Conservation (phyloP, 2,113 vertebrate species). For the Scartelaos histophorus region DNA sequence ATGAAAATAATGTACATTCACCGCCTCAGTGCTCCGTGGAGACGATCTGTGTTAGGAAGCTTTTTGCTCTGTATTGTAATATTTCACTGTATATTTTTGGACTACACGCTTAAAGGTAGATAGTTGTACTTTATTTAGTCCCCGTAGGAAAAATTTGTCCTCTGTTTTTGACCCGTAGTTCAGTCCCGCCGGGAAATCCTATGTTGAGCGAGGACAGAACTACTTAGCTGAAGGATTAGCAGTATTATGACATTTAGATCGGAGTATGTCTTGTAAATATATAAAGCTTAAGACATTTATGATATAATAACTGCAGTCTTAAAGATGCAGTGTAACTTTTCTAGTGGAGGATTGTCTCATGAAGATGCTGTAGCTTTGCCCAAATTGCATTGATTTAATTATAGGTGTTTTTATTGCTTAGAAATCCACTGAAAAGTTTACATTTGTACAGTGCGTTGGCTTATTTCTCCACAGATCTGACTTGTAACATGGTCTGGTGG, state of each 20-base stretch:
- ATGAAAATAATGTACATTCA: conserved; percentile 21
- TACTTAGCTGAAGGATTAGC: neutral
- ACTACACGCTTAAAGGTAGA: neutral
- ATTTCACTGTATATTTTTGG: neutral
- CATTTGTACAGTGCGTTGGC: too few species aligned
- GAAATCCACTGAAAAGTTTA: too few species aligned
- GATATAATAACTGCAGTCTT: too few species aligned
- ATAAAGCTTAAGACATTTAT: too few species aligned
- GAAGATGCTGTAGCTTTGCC: too few species aligned
- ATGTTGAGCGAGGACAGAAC: neutral
- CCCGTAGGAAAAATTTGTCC: neutral
- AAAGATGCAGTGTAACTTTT: too few species aligned
- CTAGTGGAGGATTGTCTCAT: too few species aligned
- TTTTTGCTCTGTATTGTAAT: neutral
- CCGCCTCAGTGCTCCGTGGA: neutral
- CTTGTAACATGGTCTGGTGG: too few species aligned
- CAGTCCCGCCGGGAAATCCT: neutral
- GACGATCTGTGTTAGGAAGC: neutral
- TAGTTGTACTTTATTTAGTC: neutral
- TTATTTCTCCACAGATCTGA: too few species aligned
- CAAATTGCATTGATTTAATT: too few species aligned
- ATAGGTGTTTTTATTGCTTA: too few species aligned
- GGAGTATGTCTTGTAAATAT: neutral
- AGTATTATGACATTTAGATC: neutral
- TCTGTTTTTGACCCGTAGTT: neutral